phyloP scores from a whole-genome alignment of 2,888 invertebrate species.

The Protodeltote pygarga region DNA sequence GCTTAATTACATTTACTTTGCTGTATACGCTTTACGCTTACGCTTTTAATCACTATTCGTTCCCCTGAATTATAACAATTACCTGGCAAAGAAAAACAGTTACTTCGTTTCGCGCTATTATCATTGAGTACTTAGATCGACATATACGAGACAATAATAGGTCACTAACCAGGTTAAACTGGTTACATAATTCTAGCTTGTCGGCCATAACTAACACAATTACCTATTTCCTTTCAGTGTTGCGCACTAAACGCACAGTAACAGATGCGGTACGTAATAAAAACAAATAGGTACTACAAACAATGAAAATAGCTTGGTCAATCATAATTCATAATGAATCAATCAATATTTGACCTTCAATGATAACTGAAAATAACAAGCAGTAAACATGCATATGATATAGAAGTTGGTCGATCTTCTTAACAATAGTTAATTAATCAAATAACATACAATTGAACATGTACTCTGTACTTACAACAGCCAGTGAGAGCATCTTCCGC shows the following conservation, averaged over 20 bases:
- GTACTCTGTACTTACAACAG: conserved; percentile 85
- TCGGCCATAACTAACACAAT: background rate
- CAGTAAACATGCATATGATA: background rate
- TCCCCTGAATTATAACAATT: too few relatives aligned
- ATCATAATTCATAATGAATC: background rate
- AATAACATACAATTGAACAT: background rate
- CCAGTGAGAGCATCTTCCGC: conserved; percentile 94
- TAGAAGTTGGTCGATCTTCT: background rate
- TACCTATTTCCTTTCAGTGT: background rate
- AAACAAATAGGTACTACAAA: too few relatives aligned
- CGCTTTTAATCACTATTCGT: too few relatives aligned
- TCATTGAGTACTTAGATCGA: too few relatives aligned
- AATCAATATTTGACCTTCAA: background rate
- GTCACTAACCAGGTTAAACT: background rate
- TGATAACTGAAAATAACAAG: background rate
- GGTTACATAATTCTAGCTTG: background rate
- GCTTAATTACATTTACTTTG: too few relatives aligned
- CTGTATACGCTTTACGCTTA: too few relatives aligned
- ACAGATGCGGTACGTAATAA: too few relatives aligned
- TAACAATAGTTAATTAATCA: conserved; percentile 7
- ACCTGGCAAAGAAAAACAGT: too few relatives aligned
- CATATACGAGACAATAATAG: too few relatives aligned
- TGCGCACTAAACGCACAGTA: too few relatives aligned
- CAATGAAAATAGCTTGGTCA: too few relatives aligned
- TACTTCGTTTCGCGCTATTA: too few relatives aligned